These are phyloP conservation scores for Frankliniella intonsa DNA, from an alignment of 2,888 invertebrate species.

Conservation along the genomic window DNA sequence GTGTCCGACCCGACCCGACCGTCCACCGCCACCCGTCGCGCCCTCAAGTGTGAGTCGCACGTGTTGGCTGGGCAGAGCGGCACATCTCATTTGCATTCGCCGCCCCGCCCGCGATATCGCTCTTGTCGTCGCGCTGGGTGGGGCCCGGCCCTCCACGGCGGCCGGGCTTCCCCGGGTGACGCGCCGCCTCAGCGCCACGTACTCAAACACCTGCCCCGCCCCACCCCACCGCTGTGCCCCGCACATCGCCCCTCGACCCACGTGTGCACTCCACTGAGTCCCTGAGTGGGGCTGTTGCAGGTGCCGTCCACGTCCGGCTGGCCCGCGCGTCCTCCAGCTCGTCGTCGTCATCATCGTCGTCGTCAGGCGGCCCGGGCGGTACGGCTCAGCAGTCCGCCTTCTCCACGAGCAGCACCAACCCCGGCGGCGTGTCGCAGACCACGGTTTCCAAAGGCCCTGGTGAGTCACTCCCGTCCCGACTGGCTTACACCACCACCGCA, in stretches of 20 bases:
- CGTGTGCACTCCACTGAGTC: not conserved
- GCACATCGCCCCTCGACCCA: not conserved
- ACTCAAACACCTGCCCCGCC: not conserved
- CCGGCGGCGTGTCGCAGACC: not conserved
- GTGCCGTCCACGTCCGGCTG: not conserved
- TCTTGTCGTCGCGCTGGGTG: not conserved
- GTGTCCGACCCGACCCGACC: not conserved
- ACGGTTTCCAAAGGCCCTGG: not conserved
- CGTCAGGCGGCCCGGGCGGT: not conserved
- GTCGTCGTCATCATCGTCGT: not conserved
- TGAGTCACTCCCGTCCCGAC: not conserved
- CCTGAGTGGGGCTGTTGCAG: not conserved
- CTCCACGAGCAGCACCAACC: slow-evolving; percentile 9
- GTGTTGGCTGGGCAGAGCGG: not conserved
- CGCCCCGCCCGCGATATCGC: not conserved
- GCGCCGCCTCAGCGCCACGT: not conserved
- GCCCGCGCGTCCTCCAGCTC: not conserved
- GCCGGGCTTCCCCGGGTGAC: not conserved
- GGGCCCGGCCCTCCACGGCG: not conserved
- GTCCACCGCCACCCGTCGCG: not conserved
- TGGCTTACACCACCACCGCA: too few species aligned
- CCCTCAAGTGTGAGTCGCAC: slow-evolving; percentile 9
- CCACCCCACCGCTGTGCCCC: not conserved
- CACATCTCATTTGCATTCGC: not conserved
- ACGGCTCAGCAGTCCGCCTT: not conserved